Evolutionary conservation across 2,797 vertebrate species (phyloP), one percentile per base, ranked within the genome.

Genomic region (Furcifer pardalis): DNA sequence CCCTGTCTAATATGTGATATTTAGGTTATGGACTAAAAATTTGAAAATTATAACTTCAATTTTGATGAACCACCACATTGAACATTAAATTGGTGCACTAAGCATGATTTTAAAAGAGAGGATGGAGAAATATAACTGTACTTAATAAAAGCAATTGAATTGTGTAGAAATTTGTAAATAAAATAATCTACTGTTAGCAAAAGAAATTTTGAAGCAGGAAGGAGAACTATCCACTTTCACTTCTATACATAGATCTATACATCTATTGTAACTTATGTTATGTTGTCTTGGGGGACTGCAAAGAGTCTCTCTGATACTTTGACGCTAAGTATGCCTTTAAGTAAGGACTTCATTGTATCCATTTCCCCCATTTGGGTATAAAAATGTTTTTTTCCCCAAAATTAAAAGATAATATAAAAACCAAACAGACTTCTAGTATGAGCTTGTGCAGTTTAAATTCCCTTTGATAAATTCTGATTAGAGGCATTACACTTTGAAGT

Each of bases 1-100:
- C 60, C 79, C n/a, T 2, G 81, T 78, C 82, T 89, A n/a, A 87
- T 84, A 89, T 66, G 86, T n/a, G 68, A 17, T 63, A 25, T 10
- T 27, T 80, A 77, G 74, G 63, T 69, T 62, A 19, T 37, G 5
- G 4, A 1, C 46, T 77, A 21, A 76, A 68, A 76, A n/a, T 59
- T 12, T 65, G 1, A 27, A 60, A 4, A 12, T 23, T 27, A 25
- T 32, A 23, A 42, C 9, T 68, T 37, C n/a, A 62, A 63, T 3
- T n/a, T n/a, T 69, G 32, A 44, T 19, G 40, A 44, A 25, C 46
- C 69, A 37, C 46, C 42, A 46, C 10, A 56, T 56, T 40, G 49
- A 56, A 40, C 52, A 13, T 17, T 37, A 76, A 77, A 37, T 63
- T 62, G 19, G 59, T 74, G 69, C 62, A 40, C 79, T 52, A 74